These are phyloP conservation scores for Abrostola triplasia DNA, from an alignment of 2,888 invertebrate genomes.

Conservation along the genomic window DNA sequence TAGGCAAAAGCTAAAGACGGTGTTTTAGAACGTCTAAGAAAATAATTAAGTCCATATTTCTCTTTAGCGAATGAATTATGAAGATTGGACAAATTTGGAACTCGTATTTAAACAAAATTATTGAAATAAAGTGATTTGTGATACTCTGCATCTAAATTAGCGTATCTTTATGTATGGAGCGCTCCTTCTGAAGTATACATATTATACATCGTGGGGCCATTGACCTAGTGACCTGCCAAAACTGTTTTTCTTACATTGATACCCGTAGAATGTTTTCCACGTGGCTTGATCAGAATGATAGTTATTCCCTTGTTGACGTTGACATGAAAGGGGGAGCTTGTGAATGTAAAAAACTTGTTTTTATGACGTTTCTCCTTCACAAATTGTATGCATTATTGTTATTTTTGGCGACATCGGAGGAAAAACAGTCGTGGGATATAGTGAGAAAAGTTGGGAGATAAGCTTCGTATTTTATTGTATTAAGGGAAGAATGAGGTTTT, in stretches of 20 bases:
- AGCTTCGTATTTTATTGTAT: neutral
- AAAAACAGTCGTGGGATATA: neutral
- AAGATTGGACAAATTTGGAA: too few species aligned
- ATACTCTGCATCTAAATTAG: too few species aligned
- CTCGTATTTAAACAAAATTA: too few species aligned
- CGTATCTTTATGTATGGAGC: neutral
- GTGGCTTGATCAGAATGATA: slow-evolving; percentile 24
- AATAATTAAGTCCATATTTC: too few species aligned
- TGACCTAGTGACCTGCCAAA: slow-evolving; percentile 48
- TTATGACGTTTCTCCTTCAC: slow-evolving; percentile 10
- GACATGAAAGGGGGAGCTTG: slow-evolving; percentile 7
- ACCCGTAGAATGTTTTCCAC: slow-evolving; percentile 14
- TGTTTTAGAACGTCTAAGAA: too few species aligned
- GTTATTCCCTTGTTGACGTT: slow-evolving; percentile 34
- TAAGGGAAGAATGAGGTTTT: too few species aligned
- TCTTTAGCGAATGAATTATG: too few species aligned
- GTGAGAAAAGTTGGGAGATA: neutral
- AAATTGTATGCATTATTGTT: slow-evolving; percentile 17
- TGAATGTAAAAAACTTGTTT: slow-evolving; percentile 7
- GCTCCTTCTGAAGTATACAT: slow-evolving; percentile 14
- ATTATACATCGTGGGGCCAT: neutral
- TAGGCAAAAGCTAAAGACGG: too few species aligned
- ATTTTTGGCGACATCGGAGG: neutral
- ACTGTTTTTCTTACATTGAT: slow-evolving; percentile 30
- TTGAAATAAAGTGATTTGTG: too few species aligned